These are phyloP conservation scores for Drosophila seguyi DNA, from an alignment of 1,140 invertebrate species.

Conservation along the genomic window DNA sequence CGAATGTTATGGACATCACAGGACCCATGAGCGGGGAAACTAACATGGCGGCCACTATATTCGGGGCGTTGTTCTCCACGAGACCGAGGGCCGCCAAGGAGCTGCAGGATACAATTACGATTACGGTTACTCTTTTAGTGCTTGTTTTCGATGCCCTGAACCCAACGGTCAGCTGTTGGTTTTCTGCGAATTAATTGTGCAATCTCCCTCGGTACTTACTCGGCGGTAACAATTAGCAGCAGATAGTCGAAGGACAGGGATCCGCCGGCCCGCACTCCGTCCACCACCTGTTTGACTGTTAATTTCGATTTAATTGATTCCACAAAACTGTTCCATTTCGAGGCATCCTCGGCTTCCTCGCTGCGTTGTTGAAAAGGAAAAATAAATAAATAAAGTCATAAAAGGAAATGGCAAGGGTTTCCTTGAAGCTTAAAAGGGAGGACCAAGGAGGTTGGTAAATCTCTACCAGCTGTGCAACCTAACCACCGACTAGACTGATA, in stretches of 20 bases:
- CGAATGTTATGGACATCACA: conserved; percentile 94
- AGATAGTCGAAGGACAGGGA: conserved; percentile 93
- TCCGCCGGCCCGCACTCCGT: conserved; percentile 91
- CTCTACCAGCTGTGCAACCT: conserved; percentile 5
- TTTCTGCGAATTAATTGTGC: conserved; percentile 1
- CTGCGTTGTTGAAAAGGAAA: conserved; percentile 13
- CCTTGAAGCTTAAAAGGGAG: not conserved
- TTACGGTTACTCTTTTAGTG: conserved; percentile 1
- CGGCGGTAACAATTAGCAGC: conserved; percentile 91
- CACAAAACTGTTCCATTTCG: conserved; percentile 89
- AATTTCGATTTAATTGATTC: conserved; percentile 91
- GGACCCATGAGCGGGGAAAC: conserved; percentile 95
- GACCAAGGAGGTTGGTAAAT: too few species aligned
- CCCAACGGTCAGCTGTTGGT: conserved; percentile 14
- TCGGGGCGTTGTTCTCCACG: conserved; percentile 89
- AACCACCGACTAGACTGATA: not conserved
- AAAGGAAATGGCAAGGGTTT: conserved; percentile 31
- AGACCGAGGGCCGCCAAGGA: conserved; percentile 87
- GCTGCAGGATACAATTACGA: conserved; percentile 71
- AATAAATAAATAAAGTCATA: conserved; percentile 50
- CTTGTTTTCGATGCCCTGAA: conserved; percentile 14
- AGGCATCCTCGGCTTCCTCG: conserved; percentile 85
- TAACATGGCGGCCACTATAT: conserved; percentile 94
- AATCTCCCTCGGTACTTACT: conserved; percentile 87
- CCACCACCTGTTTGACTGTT: conserved; percentile 94